Base-by-base conservation (phyloP, 1,140 invertebrate genomes). In the Chionoecetes opilio region DNA sequence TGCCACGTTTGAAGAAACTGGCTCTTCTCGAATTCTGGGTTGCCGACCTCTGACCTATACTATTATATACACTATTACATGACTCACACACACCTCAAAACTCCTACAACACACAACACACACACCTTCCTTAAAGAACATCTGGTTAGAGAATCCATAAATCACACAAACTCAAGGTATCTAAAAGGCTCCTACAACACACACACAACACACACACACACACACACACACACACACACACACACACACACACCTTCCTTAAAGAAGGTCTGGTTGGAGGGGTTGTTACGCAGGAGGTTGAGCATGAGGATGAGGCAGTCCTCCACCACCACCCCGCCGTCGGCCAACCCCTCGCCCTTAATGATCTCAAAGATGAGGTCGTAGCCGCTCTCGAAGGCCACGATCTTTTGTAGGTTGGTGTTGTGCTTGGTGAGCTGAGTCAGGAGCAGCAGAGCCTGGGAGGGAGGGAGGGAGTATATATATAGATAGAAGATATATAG, bases 131-230 rank as follows among this genome's bases (percentile, higher is more conserved):
- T 99, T 99, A 97, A 99, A 99, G 97, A 99, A 99, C 97, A 99
- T 99, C 97, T 99, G 99, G 97, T 99, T 99, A 94, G 99, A 99
- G n/a, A n/a, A n/a, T n/a, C n/a, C n/a, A n/a, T n/a, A n/a, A n/a
- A n/a, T n/a, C n/a, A n/a, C n/a, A n/a, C n/a, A n/a, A n/a, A n/a
- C n/a, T n/a, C n/a, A n/a, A n/a, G n/a, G n/a, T n/a, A n/a, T n/a
- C n/a, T n/a, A n/a, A n/a, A 53, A 53, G 46, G 46, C 9, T 53
- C 46, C 9, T 41, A n/a, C n/a, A n/a, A n/a, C n/a, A n/a, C n/a
- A n/a, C n/a, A n/a, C n/a, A n/a, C n/a, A n/a, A n/a, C 46, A 9
- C 46, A 53, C 9, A 3, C 5, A 26, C 14, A 38, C 82, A 96
- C 97, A 97, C 98, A 9, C 46, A 53, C 9, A 3, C 5, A 26